Conservation (phyloP, 2,113 vertebrate genomes). For the Oceanites oceanicus region DNA sequence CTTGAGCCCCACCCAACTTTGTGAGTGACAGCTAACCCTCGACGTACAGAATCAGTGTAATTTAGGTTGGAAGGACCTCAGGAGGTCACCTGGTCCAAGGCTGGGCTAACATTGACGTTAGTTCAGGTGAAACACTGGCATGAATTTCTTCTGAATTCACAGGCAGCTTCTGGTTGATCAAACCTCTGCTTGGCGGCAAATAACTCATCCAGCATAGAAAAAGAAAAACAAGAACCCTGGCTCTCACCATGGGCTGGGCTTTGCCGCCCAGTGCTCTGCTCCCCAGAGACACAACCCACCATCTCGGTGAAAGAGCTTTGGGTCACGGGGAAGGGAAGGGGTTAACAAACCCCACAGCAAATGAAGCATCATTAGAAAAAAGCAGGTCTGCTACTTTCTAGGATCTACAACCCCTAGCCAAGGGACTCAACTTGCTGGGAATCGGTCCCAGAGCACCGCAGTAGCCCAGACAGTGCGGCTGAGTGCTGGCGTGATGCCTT, state of each 20-base stretch:
- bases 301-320: not conserved
- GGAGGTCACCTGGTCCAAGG: not conserved
- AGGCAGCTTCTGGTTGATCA: not conserved
- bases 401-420: not conserved
- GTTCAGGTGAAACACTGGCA: not conserved
- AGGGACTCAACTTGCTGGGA: not conserved
- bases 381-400: not conserved
- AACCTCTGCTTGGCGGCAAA: not conserved
- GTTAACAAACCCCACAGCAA: not conserved
- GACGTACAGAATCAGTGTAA: not conserved
- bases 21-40: not conserved
- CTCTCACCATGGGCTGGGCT: not conserved
- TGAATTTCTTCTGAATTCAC: not conserved
- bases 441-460: accelerated
- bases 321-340: not conserved
- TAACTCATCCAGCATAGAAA: not conserved
- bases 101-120: not conserved
- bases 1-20: not conserved
- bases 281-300: not conserved
- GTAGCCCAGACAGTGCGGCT: not conserved
- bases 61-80: not conserved
- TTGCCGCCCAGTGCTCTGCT: not conserved
- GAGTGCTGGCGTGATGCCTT: not conserved
- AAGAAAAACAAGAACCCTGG: not conserved
- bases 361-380: not conserved